Conservation (phyloP, 2,797 vertebrate species). For the Oceanodroma leucorhoa region DNA sequence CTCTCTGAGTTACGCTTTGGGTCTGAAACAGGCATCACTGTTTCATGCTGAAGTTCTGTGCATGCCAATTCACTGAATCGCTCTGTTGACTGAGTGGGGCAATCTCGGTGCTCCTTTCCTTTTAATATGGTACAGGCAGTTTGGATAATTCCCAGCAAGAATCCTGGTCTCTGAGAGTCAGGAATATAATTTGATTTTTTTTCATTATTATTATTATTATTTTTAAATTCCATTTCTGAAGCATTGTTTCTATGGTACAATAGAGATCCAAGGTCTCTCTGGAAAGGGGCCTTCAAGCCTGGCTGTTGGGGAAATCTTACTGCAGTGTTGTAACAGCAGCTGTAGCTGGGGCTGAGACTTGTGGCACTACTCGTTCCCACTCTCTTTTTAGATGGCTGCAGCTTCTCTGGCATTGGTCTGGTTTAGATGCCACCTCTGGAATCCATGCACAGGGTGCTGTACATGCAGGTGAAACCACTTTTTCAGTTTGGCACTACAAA, state of each 20-base stretch:
- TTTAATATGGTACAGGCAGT: background rate
- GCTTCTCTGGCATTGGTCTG: background rate
- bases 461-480: background rate
- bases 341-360: background rate
- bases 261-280: background rate
- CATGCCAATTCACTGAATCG: background rate
- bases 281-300: background rate
- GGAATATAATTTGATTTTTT: background rate
- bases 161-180: background rate
- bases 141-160: background rate
- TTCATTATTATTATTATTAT: background rate
- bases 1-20: background rate
- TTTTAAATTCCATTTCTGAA: background rate
- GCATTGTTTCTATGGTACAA: background rate
- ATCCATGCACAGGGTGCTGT: background rate
- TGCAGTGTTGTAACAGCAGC: background rate
- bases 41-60: background rate
- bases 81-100: background rate
- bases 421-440: background rate
- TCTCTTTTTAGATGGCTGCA: background rate
- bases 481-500: background rate
- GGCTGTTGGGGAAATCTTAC: background rate
- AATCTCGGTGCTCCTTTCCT: background rate
- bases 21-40: background rate
- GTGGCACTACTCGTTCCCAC: background rate